Evolutionary conservation across 2,113 vertebrate species (phyloP), one percentile per base, ranked within the genome.

Genomic region (Psilopogon haemacephalus): DNA sequence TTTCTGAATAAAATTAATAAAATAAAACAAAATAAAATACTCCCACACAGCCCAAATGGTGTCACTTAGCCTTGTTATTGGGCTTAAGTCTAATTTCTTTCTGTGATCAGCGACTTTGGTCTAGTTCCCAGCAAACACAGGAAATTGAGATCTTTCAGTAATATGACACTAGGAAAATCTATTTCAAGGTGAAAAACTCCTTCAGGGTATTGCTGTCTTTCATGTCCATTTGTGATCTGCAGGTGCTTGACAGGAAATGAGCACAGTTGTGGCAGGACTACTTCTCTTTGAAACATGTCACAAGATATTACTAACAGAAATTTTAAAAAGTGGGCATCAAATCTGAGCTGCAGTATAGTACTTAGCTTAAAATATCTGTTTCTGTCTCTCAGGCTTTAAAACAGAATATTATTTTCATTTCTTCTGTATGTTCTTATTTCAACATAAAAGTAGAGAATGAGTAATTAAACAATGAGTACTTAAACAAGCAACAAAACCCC

Each of bases 161-260:
- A 92, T 23, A 38, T 40, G 58, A 87, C 58, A 42, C 33, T 5
- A 48, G 24, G 33, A 82, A 96, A 91, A 42, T 63, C 62, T 84
- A 68, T 91, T 92, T 85, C 82, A 87, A 95, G 78, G 89, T 86
- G 80, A 82, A 89, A 78, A 84, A 38, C 81, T 93, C 38, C 88
- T 96, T 75, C 20, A 38, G 71, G 78, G 54, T 42, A 91, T 59
- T 84, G 52, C 73, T 95, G 75, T 91, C 93, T 90, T 93, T 81
- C 8, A 4, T 68, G 78, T 30, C 77, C 69, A 77, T 84, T 83
- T 93, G 40, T 75, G 73, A 91, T 85, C 76, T 90, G 35, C 77
- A 92, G 89, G 89, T 95, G 64, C 82, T 83, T 92, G 87, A 95
- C 91, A 93, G 65, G 70, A 93, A 96, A 94, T 63, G 60, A 91